A percentile compares a stretch with the other conserved stretches of the same genome.
These are phyloP conservation scores for Zosterops pallidus DNA, from an alignment of 2,113 vertebrate species.

Conservation along the genomic window DNA sequence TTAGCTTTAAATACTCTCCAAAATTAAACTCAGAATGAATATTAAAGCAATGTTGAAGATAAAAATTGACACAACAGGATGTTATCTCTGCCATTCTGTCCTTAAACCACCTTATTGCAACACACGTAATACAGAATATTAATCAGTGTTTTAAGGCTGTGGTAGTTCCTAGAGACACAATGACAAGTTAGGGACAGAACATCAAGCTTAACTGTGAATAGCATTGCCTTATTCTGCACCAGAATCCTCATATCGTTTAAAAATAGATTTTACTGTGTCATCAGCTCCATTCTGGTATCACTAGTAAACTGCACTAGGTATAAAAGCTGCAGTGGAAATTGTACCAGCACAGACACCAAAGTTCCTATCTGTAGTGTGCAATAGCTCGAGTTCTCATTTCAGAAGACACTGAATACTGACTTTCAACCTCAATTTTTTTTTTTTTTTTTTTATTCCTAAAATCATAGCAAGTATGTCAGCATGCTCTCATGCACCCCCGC, in stretches of 20 bases:
- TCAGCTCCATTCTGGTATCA: constrained; percentile 33
- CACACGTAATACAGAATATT: constrained; percentile 28
- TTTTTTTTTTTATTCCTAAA: constrained; percentile 68
- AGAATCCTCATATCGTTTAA: constrained; percentile 19
- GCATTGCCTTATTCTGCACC: background rate
- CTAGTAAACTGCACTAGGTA: background rate
- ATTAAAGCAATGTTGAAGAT: background rate
- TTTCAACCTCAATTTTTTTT: constrained; percentile 46
- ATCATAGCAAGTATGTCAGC: constrained; percentile 76
- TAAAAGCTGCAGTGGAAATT: background rate
- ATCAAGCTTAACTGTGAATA: constrained; percentile 23
- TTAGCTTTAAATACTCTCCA: background rate
- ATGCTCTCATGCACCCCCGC: constrained; percentile 74
- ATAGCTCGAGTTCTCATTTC: constrained; percentile 50
- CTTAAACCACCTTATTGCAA: constrained; percentile 43
- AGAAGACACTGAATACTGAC: constrained; percentile 49
- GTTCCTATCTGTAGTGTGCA: background rate
- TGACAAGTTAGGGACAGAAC: constrained; percentile 50
- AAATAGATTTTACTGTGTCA: constrained; percentile 57
- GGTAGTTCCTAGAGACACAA: constrained; percentile 24
- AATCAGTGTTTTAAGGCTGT: constrained; percentile 35
- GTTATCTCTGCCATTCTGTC: constrained; percentile 23
- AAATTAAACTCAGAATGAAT: background rate
- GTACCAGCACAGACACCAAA: background rate
- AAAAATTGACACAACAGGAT: background rate